A percentile compares a stretch with the other conserved stretches of the same genome.
Conservation (phyloP, 2,113 vertebrate genomes). For the Pithys albifrons region DNA sequence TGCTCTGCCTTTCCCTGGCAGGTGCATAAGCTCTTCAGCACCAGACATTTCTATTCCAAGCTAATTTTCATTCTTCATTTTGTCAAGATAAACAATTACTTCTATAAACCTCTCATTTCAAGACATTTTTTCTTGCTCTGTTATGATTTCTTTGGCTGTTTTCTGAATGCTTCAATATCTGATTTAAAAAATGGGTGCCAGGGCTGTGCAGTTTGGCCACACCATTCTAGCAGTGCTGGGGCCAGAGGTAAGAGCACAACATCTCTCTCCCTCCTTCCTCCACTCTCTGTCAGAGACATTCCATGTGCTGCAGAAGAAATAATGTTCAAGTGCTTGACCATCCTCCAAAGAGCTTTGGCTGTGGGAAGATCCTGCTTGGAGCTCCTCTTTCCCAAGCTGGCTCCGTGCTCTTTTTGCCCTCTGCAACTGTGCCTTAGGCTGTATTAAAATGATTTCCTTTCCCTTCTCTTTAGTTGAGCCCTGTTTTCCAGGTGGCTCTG, state of each 20-base stretch:
- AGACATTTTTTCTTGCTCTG: neutral
- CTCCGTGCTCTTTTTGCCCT: neutral
- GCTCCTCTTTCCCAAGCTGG: neutral
- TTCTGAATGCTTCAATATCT: neutral
- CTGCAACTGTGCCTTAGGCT: neutral
- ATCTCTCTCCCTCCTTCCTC: too few relatives aligned
- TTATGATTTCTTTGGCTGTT: neutral
- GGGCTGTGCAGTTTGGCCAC: neutral
- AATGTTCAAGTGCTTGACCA: accelerated
- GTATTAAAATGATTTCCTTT: neutral
- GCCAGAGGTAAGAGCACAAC: neutral
- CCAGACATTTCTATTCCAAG: neutral
- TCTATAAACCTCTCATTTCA: neutral
- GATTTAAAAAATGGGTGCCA: neutral
- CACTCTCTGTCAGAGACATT: neutral
- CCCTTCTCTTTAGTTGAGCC: neutral
- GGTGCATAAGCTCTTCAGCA: neutral
- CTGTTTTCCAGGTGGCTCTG: neutral
- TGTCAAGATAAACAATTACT: neutral
- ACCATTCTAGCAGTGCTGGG: neutral
- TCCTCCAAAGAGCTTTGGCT: neutral
- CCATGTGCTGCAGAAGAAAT: neutral
- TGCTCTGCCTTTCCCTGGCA: neutral
- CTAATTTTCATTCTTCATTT: neutral
- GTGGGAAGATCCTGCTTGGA: neutral